These are phyloP conservation scores for Muschampia staudingeri DNA, from an alignment of 2,888 invertebrate genomes.

Conservation along the genomic window DNA sequence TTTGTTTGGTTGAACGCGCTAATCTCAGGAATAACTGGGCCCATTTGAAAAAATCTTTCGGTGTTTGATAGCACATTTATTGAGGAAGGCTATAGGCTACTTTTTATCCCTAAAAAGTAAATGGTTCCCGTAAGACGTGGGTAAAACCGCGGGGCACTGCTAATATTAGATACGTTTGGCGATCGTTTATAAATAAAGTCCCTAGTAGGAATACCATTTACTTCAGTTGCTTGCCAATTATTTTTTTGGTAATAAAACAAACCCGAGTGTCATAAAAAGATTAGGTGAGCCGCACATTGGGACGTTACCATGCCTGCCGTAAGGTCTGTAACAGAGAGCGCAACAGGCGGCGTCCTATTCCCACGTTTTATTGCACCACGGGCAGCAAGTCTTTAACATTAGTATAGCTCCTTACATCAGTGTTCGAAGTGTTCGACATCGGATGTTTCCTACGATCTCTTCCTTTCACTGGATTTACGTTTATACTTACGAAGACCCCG, in stretches of 20 bases:
- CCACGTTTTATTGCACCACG: conserved; percentile 18
- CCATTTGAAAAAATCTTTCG: conserved; percentile 19
- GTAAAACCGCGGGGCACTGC: conserved; percentile 19
- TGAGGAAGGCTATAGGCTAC: conserved; percentile 19
- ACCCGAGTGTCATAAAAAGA: conserved; percentile 19
- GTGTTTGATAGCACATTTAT: conserved; percentile 19
- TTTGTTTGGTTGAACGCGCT: conserved; percentile 14
- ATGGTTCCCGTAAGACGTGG: conserved; percentile 19
- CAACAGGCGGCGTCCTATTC: conserved; percentile 19
- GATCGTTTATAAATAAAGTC: conserved; percentile 19
- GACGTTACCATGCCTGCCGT: conserved; percentile 15
- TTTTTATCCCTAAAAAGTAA: conserved; percentile 19
- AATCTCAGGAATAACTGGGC: conserved; percentile 18
- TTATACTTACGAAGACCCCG: conserved; percentile 19
- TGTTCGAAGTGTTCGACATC: conserved; percentile 19
- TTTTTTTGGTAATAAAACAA: conserved; percentile 17
- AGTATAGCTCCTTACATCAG: conserved; percentile 19
- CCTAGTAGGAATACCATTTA: conserved; percentile 19
- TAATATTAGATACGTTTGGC: conserved; percentile 19
- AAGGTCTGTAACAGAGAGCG: conserved; percentile 19
- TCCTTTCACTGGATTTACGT: conserved; percentile 19
- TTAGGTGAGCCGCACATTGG: conserved; percentile 15
- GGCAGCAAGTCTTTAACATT: conserved; percentile 19
- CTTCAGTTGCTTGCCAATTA: conserved; percentile 19
- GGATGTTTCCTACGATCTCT: conserved; percentile 17